A percentile compares a stretch with the other conserved stretches of the same genome.
Conservation (phyloP, 1,140 invertebrate species). For the Lepidurus apus region DNA sequence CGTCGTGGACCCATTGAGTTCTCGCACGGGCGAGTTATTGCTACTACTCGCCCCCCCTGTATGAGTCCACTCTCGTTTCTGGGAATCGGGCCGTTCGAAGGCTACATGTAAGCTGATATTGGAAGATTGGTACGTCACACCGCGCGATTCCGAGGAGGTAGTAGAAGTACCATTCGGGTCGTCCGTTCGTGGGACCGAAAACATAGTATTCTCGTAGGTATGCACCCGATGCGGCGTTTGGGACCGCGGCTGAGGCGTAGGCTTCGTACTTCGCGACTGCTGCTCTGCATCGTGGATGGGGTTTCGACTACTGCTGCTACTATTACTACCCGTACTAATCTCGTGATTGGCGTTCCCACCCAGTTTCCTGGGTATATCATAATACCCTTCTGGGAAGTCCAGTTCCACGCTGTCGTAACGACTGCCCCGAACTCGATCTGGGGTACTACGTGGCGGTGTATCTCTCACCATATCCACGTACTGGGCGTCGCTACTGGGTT, state of each 20-base stretch:
- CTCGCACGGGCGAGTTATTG: no score
- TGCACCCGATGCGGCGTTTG: neutral
- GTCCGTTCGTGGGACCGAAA: neutral
- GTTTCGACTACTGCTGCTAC: no score
- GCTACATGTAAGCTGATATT: slow-evolving; percentile 23
- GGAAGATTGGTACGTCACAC: slow-evolving; percentile 15
- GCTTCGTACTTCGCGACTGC: neutral
- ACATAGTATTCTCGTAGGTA: neutral
- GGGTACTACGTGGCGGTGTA: neutral
- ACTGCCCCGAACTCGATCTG: neutral
- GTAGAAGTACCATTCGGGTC: neutral
- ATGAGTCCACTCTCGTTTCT: no score
- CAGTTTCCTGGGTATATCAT: slow-evolving; percentile 31
- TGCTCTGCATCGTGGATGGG: no score
- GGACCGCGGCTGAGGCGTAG: neutral
- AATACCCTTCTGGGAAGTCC: slow-evolving; percentile 15
- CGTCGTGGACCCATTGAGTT: neutral
- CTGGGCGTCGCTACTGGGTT: slow-evolving; percentile 8
- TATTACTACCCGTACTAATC: neutral
- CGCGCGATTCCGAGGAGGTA: neutral
- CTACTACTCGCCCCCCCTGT: no score
- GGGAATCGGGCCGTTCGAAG: neutral
- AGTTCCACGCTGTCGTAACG: slow-evolving; percentile 28
- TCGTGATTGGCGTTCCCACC: slow-evolving; percentile 24
- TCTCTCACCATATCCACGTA: slow-evolving; percentile 22